These are phyloP conservation scores for Phthorimaea operculella DNA, from an alignment of 1,140 invertebrate genomes.

Conservation along the genomic window DNA sequence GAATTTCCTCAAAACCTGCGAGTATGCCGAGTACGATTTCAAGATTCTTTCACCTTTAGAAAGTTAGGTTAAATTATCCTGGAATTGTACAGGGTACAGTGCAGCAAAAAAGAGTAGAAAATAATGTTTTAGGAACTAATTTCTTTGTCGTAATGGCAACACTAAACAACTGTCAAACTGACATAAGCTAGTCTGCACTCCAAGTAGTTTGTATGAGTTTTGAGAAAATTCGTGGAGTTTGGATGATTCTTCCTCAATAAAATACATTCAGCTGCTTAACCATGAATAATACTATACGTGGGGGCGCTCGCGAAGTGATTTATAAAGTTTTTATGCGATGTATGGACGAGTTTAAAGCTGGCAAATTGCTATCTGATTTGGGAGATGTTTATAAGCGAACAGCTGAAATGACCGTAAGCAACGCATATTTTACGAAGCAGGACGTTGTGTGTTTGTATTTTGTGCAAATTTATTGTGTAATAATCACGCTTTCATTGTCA, in stretches of 20 bases:
- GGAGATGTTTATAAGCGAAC: conserved; percentile 9
- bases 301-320: conserved; percentile 10
- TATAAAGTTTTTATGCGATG: conserved; percentile 12
- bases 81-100: no score
- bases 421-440: no score
- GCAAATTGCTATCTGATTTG: conserved; percentile 7
- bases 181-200: background rate
- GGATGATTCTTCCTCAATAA: background rate
- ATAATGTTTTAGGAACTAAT: conserved; percentile 2
- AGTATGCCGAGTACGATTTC: no score
- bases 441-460: background rate
- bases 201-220: background rate
- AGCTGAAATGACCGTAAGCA: conserved; percentile 9
- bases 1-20: no score
- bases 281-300: conserved; percentile 7
- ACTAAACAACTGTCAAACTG: background rate
- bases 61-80: no score
- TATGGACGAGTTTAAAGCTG: conserved; percentile 10
- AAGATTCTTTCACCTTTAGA: no score
- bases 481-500: no score
- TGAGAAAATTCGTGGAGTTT: background rate
- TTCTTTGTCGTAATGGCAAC: background rate
- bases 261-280: background rate
- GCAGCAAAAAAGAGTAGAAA: conserved; percentile 3
- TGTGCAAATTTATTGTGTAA: no score